Percentiles rank a stretch among this genome's conserved stretches.
phyloP scores from a whole-genome alignment of 2,113 vertebrate genomes.

The Bubalus kerabau region DNA sequence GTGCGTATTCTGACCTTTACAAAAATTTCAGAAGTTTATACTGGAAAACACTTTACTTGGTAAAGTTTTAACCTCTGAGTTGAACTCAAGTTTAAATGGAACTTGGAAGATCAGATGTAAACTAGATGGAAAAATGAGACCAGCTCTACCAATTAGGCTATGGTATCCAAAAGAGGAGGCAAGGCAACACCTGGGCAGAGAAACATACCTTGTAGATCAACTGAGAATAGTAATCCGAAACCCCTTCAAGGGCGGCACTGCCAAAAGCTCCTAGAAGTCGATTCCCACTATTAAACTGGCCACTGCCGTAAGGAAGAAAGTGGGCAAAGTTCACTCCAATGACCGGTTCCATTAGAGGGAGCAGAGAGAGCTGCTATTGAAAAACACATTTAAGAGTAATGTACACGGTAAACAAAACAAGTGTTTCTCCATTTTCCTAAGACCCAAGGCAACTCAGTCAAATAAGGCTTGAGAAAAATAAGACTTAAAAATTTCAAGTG shows the following conservation, averaged over 20 bases:
- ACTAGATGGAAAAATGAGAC: not conserved
- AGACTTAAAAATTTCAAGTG: constrained; percentile 7
- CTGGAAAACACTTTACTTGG: not conserved
- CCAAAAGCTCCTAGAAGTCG: constrained; percentile 92
- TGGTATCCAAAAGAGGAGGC: not conserved
- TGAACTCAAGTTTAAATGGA: not conserved
- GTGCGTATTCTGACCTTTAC: not conserved
- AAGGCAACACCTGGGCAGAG: not conserved
- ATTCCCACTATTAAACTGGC: constrained; percentile 88
- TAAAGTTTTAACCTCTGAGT: not conserved
- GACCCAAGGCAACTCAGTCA: constrained; percentile 41
- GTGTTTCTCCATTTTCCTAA: constrained; percentile 52
- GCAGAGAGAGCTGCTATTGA: constrained; percentile 90
- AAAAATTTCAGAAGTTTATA: not conserved
- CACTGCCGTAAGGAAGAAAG: constrained; percentile 93
- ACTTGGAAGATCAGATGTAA: constrained; percentile 1
- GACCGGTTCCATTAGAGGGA: constrained; percentile 96
- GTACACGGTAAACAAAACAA: constrained; percentile 28
- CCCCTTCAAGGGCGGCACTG: constrained; percentile 91
- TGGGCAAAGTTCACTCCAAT: constrained; percentile 93
- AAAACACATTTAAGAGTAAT: constrained; percentile 68
- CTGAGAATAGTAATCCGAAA: constrained; percentile 96
- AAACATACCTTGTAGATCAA: constrained; percentile 90
- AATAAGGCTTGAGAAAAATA: constrained; percentile 20
- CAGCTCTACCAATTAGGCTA: not conserved